phyloP scores from a whole-genome alignment of 2,888 invertebrate species.

The Mycalesis mineus region DNA sequence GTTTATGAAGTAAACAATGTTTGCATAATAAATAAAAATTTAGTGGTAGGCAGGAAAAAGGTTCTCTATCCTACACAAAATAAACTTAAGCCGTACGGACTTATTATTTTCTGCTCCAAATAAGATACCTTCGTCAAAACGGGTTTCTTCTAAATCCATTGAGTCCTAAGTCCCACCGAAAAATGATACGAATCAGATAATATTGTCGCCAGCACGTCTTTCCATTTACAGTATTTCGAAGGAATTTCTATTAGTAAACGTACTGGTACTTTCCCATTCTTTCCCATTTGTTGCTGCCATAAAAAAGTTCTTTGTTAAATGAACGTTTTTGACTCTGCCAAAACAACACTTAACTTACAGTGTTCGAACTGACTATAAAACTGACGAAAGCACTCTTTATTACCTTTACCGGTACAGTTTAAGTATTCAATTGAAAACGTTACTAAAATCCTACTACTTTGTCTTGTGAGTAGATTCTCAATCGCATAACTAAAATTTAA shows the following conservation, averaged over 20 bases:
- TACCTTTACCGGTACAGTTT: constrained; percentile 20
- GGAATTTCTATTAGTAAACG: constrained; percentile 71
- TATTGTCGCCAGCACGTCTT: constrained; percentile 64
- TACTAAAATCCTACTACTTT: neutral
- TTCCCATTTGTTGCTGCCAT: constrained; percentile 60
- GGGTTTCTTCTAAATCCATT: constrained; percentile 55
- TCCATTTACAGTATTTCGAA: constrained; percentile 68
- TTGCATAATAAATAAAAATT: constrained; percentile 5
- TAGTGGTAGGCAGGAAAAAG: constrained; percentile 1
- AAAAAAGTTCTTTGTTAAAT: constrained; percentile 64
- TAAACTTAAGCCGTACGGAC: constrained; percentile 29
- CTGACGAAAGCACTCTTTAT: constrained; percentile 47
- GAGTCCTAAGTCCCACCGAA: constrained; percentile 55
- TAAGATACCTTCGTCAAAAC: constrained; percentile 42
- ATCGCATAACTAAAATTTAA: neutral
- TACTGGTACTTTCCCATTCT: constrained; percentile 51
- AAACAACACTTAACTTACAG: constrained; percentile 60
- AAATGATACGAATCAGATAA: constrained; percentile 68
- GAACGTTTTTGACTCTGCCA: constrained; percentile 57
- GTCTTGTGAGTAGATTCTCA: neutral
- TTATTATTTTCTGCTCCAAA: constrained; percentile 32
- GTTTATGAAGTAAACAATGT: neutral
- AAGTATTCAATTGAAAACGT: neutral
- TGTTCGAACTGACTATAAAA: constrained; percentile 56
- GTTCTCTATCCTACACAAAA: constrained; percentile 27